Conservation (phyloP, 2,113 vertebrate species). For the Willisornis vidua region DNA sequence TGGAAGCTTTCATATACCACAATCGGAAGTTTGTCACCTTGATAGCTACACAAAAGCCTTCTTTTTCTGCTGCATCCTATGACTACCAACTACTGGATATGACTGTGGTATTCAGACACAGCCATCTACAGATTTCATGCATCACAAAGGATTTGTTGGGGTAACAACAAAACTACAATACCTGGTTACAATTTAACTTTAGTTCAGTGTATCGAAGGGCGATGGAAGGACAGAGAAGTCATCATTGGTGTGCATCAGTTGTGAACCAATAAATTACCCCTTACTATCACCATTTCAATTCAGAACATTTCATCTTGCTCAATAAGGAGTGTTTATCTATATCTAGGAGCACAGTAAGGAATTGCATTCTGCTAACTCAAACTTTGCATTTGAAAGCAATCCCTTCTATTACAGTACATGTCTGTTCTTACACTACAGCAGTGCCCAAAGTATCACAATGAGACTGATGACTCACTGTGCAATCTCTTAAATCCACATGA, state of each 20-base stretch:
- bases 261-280: background rate
- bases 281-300: background rate
- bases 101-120: background rate
- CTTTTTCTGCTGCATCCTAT: background rate
- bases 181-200: background rate
- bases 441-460: background rate
- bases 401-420: background rate
- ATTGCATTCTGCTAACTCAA: background rate
- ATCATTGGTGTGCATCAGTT: background rate
- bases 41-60: background rate
- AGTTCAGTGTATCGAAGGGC: background rate
- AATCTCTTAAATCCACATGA: background rate
- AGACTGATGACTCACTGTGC: background rate
- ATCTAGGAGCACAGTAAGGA: background rate
- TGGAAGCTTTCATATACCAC: background rate
- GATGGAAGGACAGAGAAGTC: background rate
- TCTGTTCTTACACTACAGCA: background rate
- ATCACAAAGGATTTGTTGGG: background rate
- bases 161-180: background rate
- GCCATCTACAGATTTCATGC: background rate
- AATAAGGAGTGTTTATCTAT: background rate
- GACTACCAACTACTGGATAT: background rate
- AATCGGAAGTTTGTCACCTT: background rate
- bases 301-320: background rate
- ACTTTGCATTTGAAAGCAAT: background rate